Conservation (phyloP, 2,797 vertebrate species). For the Perodicticus potto region DNA sequence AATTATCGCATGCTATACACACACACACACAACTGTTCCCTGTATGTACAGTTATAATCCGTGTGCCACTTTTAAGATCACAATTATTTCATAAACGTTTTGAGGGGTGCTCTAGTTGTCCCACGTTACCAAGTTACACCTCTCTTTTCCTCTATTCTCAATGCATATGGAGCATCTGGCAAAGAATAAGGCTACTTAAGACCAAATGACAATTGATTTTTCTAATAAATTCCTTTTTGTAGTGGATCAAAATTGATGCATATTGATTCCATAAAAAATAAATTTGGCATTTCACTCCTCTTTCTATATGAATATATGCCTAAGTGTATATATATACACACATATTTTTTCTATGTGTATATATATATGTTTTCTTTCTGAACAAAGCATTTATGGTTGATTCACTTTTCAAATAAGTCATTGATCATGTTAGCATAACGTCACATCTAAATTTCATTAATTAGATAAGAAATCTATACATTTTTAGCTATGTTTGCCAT, state of each 20-base stretch:
- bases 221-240: slow-evolving; percentile 48
- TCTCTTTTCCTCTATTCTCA: background rate
- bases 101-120: background rate
- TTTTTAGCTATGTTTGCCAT: slow-evolving; percentile 9
- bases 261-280: slow-evolving; percentile 50
- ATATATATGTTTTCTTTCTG: background rate
- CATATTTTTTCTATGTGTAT: background rate
- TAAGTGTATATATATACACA: too few relatives aligned
- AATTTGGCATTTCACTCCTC: background rate
- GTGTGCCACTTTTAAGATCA: background rate
- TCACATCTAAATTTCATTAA: slow-evolving; percentile 47
- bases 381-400: slow-evolving; percentile 1
- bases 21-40: background rate
- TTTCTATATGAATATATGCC: background rate
- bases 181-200: slow-evolving; percentile 6
- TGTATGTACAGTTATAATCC: background rate
- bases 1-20: background rate
- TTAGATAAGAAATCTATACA: slow-evolving; percentile 49
- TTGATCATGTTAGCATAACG: slow-evolving; percentile 47
- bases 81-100: slow-evolving; percentile 17
- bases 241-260: slow-evolving; percentile 52
- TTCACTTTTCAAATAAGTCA: slow-evolving; percentile 48
- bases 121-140: background rate
- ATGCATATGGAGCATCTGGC: background rate
- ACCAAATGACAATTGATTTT: slow-evolving; percentile 40